Evolutionary conservation across 2,113 vertebrate genomes (phyloP).

Genomic region (Mustelus asterias): DNA sequence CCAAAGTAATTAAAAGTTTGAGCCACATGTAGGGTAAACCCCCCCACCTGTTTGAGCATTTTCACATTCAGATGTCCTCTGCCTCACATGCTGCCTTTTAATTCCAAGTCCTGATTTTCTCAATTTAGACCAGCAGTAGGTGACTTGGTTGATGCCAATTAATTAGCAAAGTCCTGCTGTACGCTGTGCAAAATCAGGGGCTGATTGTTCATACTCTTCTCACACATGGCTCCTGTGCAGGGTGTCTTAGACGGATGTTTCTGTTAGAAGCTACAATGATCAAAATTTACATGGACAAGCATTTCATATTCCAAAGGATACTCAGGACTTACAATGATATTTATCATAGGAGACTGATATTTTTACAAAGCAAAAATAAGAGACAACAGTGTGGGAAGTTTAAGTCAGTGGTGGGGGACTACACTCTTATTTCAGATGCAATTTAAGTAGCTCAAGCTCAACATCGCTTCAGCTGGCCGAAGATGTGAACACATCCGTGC

Average conservation of each 20-base stretch:
- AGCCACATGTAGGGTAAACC: neutral
- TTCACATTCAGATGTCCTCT: slow-evolving; percentile 1
- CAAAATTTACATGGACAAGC: neutral
- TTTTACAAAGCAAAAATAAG: neutral
- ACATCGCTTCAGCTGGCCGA: neutral
- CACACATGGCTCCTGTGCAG: neutral
- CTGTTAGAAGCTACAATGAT: neutral
- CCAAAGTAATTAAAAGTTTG: neutral
- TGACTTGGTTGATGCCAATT: neutral
- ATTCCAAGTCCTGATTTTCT: neutral
- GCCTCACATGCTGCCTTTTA: neutral
- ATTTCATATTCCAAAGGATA: neutral
- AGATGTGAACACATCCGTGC: no score
- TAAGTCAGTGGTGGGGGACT: neutral
- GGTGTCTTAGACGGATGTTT: neutral
- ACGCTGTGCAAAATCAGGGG: neutral
- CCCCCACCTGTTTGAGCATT: neutral
- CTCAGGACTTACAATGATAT: neutral
- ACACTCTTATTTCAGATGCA: neutral
- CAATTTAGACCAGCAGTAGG: neutral
- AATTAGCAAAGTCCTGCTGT: neutral
- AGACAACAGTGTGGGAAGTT: neutral
- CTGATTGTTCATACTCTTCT: neutral
- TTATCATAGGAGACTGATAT: neutral
- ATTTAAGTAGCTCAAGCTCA: neutral